Conservation (phyloP, 2,797 vertebrate genomes). For the Coccyzus lansbergi region DNA sequence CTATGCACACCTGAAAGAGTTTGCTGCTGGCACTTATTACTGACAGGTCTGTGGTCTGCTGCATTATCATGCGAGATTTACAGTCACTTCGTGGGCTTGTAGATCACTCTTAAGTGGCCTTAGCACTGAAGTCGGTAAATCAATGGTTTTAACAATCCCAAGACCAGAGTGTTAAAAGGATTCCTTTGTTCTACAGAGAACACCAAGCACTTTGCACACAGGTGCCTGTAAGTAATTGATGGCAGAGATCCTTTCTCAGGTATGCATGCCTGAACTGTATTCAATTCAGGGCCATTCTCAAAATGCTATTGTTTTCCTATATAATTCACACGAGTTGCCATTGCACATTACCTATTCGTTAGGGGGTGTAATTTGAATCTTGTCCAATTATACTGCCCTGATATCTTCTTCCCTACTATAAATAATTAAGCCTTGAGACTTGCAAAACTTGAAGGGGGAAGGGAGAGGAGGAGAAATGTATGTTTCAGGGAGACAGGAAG, state of each 20-base stretch:
- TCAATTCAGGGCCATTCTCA: constrained; percentile 31
- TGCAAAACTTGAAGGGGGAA: background rate
- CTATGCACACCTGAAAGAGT: background rate
- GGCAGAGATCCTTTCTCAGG: constrained; percentile 53
- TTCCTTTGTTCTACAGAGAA: constrained; percentile 56
- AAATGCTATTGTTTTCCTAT: constrained; percentile 59
- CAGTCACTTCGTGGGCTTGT: background rate
- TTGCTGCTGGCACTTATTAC: background rate
- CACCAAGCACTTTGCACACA: constrained; percentile 39
- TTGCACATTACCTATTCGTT: constrained; percentile 25
- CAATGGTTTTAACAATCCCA: constrained; percentile 33
- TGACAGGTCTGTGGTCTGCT: background rate
- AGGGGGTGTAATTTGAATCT: constrained; percentile 61
- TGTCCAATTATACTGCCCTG: constrained; percentile 36
- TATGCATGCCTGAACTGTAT: constrained; percentile 54
- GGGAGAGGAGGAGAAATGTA: background rate
- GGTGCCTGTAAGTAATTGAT: constrained; percentile 53
- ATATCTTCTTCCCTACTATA: constrained; percentile 67
- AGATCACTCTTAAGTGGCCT: background rate
- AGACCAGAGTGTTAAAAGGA: constrained; percentile 23
- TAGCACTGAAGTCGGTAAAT: constrained; percentile 31
- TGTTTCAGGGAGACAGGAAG: background rate
- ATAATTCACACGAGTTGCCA: constrained; percentile 49
- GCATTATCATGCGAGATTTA: background rate
- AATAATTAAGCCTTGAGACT: constrained; percentile 70